A percentile compares a stretch with the other conserved stretches of the same genome.
These are phyloP conservation scores for Thysanoteuthis rhombus DNA, from an alignment of 2,888 invertebrate species.

Conservation along the genomic window DNA sequence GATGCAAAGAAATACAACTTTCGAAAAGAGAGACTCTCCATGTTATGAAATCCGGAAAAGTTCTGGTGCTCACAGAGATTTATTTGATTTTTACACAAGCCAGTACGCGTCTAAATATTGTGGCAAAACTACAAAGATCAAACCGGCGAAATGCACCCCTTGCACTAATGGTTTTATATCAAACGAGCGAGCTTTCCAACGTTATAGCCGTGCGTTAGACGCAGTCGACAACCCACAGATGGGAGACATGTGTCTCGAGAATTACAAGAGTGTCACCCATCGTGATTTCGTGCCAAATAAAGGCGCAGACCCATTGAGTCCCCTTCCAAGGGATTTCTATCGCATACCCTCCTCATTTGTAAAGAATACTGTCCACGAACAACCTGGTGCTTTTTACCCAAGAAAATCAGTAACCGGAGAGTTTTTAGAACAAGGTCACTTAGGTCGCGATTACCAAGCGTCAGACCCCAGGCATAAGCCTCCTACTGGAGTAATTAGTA, in stretches of 20 bases:
- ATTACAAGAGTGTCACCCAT: neutral
- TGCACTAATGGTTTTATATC: neutral
- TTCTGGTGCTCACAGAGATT: neutral
- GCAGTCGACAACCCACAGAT: neutral
- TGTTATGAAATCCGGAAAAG: neutral
- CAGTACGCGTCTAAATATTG: neutral
- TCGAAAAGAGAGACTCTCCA: neutral
- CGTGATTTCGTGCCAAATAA: neutral
- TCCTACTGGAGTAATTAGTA: neutral
- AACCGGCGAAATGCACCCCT: neutral
- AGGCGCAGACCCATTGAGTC: neutral
- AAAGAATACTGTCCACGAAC: neutral
- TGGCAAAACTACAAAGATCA: neutral
- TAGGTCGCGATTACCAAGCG: neutral
- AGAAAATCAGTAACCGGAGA: neutral
- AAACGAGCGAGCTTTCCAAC: neutral
- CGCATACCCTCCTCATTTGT: neutral
- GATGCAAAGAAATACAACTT: neutral
- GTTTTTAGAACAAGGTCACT: neutral
- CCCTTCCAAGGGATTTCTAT: neutral
- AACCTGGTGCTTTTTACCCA: neutral
- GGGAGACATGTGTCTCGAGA: neutral
- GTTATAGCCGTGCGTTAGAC: neutral
- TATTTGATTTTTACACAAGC: neutral
- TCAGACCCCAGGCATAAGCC: neutral